Conservation (phyloP, 2,797 vertebrate species). For the Xiphorhynchus erythropygius region DNA sequence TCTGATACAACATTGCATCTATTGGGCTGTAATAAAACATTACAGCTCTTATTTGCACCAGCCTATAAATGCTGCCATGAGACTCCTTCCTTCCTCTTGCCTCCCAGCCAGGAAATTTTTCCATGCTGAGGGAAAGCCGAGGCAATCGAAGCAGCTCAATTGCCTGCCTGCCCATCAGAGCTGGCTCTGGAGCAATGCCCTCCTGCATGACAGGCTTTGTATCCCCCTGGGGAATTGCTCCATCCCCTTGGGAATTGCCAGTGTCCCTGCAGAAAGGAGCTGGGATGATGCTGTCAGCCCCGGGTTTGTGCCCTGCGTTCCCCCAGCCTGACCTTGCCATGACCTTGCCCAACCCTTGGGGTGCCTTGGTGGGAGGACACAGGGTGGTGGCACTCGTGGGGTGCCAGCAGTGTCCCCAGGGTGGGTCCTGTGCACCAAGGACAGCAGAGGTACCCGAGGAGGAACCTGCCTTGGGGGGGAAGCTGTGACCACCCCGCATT, state of each 20-base stretch:
- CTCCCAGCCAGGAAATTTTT: neutral
- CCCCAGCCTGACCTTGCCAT: neutral
- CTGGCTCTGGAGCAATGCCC: accelerated
- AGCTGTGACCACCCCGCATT: accelerated
- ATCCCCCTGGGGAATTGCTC: accelerated
- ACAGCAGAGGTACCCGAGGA: neutral
- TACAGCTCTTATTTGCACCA: accelerated
- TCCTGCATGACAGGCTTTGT: accelerated
- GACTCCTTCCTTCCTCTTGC: neutral
- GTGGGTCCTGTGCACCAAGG: accelerated
- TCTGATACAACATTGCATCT: accelerated
- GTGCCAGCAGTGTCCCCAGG: neutral
- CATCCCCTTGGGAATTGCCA: neutral
- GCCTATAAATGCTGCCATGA: accelerated
- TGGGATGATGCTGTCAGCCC: accelerated
- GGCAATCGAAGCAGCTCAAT: neutral
- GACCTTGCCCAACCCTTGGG: neutral
- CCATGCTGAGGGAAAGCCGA: accelerated
- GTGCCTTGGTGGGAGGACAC: neutral
- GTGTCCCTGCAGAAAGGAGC: neutral
- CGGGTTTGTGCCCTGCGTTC: accelerated
- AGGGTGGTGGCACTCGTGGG: neutral
- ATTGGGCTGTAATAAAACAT: accelerated
- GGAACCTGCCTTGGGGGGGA: neutral
- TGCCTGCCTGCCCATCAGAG: accelerated